Percentiles rank a stretch among this genome's conserved stretches.
Evolutionary conservation across 2,888 invertebrate genomes (phyloP).

Genomic region (Epistrophe grossulariae): DNA sequence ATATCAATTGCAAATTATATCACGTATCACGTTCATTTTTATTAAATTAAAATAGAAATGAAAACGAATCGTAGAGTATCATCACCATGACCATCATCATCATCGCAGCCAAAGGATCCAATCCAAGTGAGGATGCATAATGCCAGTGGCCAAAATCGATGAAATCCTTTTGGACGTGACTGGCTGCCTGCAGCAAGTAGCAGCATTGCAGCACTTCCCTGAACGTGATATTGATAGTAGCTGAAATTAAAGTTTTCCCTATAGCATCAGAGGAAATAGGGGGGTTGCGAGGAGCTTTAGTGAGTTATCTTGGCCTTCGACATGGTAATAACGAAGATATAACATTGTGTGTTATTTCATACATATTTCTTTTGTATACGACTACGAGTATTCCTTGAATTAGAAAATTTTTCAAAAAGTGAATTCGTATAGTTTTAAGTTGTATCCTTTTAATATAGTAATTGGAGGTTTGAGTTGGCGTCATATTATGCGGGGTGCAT

Average conservation of each 20-base stretch:
- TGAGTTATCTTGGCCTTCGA: slow-evolving; percentile 24
- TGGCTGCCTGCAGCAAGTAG: slow-evolving; percentile 6
- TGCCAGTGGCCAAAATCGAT: slow-evolving; percentile 24
- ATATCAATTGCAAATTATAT: slow-evolving; percentile 62
- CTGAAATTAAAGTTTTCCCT: slow-evolving; percentile 34
- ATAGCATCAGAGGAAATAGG: slow-evolving; percentile 1
- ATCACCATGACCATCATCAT: slow-evolving; percentile 17
- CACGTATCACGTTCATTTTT: slow-evolving; percentile 65
- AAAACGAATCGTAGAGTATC: slow-evolving; percentile 33
- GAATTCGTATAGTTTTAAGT: slow-evolving; percentile 39
- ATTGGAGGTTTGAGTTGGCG: slow-evolving; percentile 25
- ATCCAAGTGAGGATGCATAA: slow-evolving; percentile 40
- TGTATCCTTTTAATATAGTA: slow-evolving; percentile 41
- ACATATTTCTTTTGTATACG: not conserved
- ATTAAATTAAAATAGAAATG: slow-evolving; percentile 60
- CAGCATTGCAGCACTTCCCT: slow-evolving; percentile 19
- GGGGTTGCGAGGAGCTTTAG: not conserved
- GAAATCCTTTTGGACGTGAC: slow-evolving; percentile 31
- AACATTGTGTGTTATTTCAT: slow-evolving; percentile 12
- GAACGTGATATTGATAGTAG: slow-evolving; percentile 54
- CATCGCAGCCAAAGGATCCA: slow-evolving; percentile 16
- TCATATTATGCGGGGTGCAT: not conserved
- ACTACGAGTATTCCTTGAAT: slow-evolving; percentile 4
- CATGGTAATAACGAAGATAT: not conserved
- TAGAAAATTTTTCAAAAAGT: slow-evolving; percentile 40